These are phyloP conservation scores for Hypselothyrea guttata DNA, from an alignment of 2,888 invertebrate species.

Conservation along the genomic window DNA sequence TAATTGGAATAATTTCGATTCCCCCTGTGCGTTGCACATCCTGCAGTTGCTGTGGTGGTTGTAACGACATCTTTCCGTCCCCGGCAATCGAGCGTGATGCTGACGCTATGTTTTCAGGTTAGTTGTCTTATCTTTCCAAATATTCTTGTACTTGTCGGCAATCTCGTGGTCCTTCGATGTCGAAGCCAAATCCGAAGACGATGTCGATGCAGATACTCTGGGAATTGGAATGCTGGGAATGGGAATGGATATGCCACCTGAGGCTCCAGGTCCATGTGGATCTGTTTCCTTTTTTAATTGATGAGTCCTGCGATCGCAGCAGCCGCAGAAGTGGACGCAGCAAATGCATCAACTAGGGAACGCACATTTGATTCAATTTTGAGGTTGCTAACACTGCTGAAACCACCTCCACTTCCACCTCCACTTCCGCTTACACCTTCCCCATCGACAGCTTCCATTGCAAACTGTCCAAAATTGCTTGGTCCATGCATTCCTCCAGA, in stretches of 20 bases:
- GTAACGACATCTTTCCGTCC: slow-evolving; percentile 35
- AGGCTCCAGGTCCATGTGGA: slow-evolving; percentile 34
- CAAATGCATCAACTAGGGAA: slow-evolving; percentile 59
- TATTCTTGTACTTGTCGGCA: slow-evolving; percentile 81
- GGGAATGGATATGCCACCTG: slow-evolving; percentile 14
- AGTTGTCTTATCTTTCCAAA: slow-evolving; percentile 81
- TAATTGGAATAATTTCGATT: slow-evolving; percentile 93
- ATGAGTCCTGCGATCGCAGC: slow-evolving; percentile 60
- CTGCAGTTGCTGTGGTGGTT: slow-evolving; percentile 29
- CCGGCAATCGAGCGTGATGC: slow-evolving; percentile 80
- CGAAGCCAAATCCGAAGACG: slow-evolving; percentile 31
- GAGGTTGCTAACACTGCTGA: slow-evolving; percentile 40
- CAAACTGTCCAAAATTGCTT: slow-evolving; percentile 41
- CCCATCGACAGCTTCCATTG: slow-evolving; percentile 25
- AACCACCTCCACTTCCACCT: slow-evolving; percentile 31
- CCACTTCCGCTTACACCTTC: slow-evolving; percentile 8
- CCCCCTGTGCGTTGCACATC: slow-evolving; percentile 78
- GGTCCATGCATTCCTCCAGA: slow-evolving; percentile 19
- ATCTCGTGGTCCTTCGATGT: slow-evolving; percentile 72
- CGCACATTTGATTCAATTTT: slow-evolving; percentile 69
- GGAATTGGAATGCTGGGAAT: no score
- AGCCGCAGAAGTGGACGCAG: slow-evolving; percentile 74
- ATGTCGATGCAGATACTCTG: slow-evolving; percentile 1
- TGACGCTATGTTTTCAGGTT: slow-evolving; percentile 79
- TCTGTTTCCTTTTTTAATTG: slow-evolving; percentile 63